These are phyloP conservation scores for Adrianichthys oophorus DNA, from an alignment of 2,797 vertebrate species.

Conservation along the genomic window DNA sequence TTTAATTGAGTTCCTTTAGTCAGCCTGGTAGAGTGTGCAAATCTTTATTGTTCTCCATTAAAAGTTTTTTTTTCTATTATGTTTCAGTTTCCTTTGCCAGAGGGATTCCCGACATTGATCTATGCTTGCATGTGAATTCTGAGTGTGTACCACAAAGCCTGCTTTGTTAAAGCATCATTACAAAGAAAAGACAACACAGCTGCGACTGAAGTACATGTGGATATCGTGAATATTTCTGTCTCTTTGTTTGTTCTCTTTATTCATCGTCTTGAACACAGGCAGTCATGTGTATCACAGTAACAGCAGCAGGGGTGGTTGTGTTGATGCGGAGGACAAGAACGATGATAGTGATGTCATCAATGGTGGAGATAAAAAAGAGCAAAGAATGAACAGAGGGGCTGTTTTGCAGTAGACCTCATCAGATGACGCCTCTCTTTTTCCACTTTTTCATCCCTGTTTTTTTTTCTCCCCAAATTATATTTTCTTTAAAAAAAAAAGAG, in stretches of 20 bases:
- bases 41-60: too few relatives aligned
- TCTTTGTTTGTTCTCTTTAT: slow-evolving; percentile 77
- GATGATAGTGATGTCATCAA: slow-evolving; percentile 43
- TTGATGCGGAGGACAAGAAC: slow-evolving; percentile 57
- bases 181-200: slow-evolving; percentile 29
- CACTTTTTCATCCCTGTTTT: slow-evolving; percentile 56
- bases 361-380: slow-evolving; percentile 55
- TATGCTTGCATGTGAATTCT: too few relatives aligned
- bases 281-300: slow-evolving; percentile 70
- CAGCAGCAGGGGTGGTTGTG: slow-evolving; percentile 61
- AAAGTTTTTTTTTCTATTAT: too few relatives aligned
- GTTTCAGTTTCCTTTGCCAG: too few relatives aligned
- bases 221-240: slow-evolving; percentile 35
- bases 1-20: too few relatives aligned
- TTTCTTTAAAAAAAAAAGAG: slow-evolving; percentile 60
- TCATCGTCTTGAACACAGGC: slow-evolving; percentile 72
- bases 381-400: slow-evolving; percentile 36
- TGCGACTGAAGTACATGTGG: slow-evolving; percentile 47
- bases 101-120: too few relatives aligned
- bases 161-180: neutral
- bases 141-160: too few relatives aligned
- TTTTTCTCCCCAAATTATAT: slow-evolving; percentile 57
- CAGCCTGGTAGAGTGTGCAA: too few relatives aligned
- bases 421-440: slow-evolving; percentile 48
- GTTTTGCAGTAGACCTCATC: slow-evolving; percentile 39